Percentiles rank a stretch among this genome's conserved stretches.
phyloP scores from a whole-genome alignment of 2,888 invertebrate species.

The Nebria salina region DNA sequence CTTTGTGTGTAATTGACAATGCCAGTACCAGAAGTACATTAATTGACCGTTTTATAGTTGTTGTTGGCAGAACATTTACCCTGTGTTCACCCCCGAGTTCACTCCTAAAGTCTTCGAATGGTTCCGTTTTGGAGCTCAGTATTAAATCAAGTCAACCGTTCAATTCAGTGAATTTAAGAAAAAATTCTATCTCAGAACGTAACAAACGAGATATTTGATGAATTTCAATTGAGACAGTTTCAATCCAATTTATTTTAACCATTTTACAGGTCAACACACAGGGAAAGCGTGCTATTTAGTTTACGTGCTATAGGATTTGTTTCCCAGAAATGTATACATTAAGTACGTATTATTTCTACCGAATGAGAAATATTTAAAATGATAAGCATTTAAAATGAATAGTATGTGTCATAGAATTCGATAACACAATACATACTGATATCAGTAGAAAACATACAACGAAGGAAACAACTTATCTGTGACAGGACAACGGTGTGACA shows the following conservation, averaged over 20 bases:
- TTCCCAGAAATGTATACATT: too few relatives aligned
- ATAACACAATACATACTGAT: not conserved
- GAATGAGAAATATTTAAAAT: too few relatives aligned
- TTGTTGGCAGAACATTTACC: slow-evolving; percentile 9
- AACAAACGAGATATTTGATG: not conserved
- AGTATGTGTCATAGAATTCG: not conserved
- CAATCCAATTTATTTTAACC: not conserved
- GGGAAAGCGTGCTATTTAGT: too few relatives aligned
- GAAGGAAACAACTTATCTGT: not conserved
- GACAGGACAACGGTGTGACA: not conserved
- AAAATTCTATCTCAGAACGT: not conserved
- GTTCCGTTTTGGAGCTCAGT: not conserved
- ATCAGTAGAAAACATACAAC: not conserved
- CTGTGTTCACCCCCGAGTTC: not conserved
- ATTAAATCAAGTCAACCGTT: not conserved
- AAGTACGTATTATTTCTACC: too few relatives aligned
- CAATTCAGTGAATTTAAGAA: not conserved
- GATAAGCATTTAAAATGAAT: too few relatives aligned
- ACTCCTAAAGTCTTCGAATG: not conserved
- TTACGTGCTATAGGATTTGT: too few relatives aligned
- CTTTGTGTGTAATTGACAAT: slow-evolving; percentile 25
- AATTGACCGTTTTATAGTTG: slow-evolving; percentile 33
- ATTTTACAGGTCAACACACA: too few relatives aligned
- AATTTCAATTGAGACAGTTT: not conserved
- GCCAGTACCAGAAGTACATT: slow-evolving; percentile 21